These are phyloP conservation scores for Plodia interpunctella DNA, from an alignment of 1,140 invertebrate species.

Conservation along the genomic window DNA sequence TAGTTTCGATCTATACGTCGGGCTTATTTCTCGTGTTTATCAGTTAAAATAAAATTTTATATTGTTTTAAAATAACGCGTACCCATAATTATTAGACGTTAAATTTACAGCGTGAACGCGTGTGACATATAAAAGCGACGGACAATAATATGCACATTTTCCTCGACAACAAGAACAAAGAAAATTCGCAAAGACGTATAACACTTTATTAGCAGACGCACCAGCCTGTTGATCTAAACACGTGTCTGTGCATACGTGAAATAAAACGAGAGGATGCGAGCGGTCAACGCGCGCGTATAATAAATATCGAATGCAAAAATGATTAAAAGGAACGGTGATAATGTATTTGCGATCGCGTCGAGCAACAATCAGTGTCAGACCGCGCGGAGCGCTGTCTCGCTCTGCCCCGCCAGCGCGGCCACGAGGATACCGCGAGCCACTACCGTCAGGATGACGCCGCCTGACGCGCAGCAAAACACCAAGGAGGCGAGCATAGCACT, in stretches of 20 bases:
- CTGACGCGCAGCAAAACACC: conserved; percentile 63
- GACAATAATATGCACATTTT: conserved; percentile 53
- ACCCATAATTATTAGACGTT: conserved; percentile 6
- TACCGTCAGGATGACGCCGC: conserved; percentile 67
- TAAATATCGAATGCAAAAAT: conserved; percentile 72
- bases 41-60: conserved; percentile 21
- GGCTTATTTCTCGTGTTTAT: conserved; percentile 43
- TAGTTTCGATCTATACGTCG: conserved; percentile 59
- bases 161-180: conserved; percentile 69
- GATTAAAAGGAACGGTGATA: conserved; percentile 76
- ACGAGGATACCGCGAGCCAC: conserved; percentile 67
- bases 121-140: conserved; percentile 41
- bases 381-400: conserved; percentile 66
- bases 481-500: conserved; percentile 65
- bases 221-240: conserved; percentile 64
- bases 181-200: conserved; percentile 49
- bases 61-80: conserved; percentile 30
- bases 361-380: conserved; percentile 72
- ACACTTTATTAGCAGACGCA: conserved; percentile 43
- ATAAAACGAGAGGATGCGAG: conserved; percentile 53
- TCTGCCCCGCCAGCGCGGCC: conserved; percentile 56
- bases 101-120: conserved; percentile 37
- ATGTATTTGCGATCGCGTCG: conserved; percentile 74
- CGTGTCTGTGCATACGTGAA: conserved; percentile 57
- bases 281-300: conserved; percentile 54